phyloP scores from a whole-genome alignment of 2,797 vertebrate genomes.

The Philypnodon macrostomus region DNA sequence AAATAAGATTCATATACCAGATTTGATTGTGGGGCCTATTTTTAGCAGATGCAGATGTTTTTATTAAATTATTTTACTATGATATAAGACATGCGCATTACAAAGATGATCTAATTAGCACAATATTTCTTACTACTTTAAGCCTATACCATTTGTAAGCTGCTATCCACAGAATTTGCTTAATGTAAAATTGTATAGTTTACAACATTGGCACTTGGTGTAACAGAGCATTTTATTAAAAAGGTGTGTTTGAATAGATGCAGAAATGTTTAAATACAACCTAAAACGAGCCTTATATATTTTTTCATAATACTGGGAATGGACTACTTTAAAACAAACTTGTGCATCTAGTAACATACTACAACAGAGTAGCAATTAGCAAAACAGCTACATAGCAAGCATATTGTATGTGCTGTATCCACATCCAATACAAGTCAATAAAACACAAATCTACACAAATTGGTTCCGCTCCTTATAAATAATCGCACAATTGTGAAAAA shows the following conservation, averaged over 20 bases:
- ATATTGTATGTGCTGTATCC: conserved; percentile 61
- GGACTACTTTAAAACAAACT: conserved; percentile 73
- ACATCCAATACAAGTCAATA: conserved; percentile 71
- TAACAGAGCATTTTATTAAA: conserved; percentile 79
- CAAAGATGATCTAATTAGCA: too few species aligned
- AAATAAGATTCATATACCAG: too few species aligned
- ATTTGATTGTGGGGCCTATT: too few species aligned
- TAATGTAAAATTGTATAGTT: neutral
- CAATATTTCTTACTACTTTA: too few species aligned
- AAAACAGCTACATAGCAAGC: conserved; percentile 53
- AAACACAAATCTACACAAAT: conserved; percentile 56
- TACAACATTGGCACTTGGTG: conserved; percentile 19
- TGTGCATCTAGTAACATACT: conserved; percentile 68
- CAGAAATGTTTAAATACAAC: conserved; percentile 79
- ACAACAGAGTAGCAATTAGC: conserved; percentile 67
- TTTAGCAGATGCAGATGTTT: too few species aligned
- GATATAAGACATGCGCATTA: too few species aligned
- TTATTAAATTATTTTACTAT: too few species aligned
- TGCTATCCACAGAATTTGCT: too few species aligned
- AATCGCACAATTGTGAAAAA: conserved; percentile 53
- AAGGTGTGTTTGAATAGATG: conserved; percentile 61
- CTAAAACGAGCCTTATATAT: conserved; percentile 75
- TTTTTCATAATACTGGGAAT: conserved; percentile 68
- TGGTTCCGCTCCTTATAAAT: conserved; percentile 71
- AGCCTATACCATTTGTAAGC: too few species aligned